Evolutionary conservation across 2,113 vertebrate species (phyloP).

Genomic region (Cavia aperea): DNA sequence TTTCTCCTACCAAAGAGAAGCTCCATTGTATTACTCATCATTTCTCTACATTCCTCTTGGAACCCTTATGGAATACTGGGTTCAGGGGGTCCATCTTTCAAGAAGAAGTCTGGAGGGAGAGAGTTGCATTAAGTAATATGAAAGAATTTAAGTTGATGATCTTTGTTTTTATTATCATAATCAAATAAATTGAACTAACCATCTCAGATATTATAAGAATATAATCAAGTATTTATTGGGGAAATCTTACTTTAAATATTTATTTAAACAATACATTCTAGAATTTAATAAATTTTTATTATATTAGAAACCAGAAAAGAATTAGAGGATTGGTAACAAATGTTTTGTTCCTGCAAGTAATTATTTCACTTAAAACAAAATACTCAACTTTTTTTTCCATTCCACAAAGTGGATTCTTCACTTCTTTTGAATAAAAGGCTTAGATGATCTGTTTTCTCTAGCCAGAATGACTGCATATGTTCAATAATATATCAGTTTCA

Average conservation of each 20-base stretch:
- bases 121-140: neutral
- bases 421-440: slow-evolving; percentile 72
- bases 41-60: slow-evolving; percentile 14
- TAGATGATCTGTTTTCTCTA: slow-evolving; percentile 69
- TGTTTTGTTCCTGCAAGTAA: slow-evolving; percentile 75
- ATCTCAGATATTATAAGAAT: slow-evolving; percentile 50
- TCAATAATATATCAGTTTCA: slow-evolving; percentile 73
- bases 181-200: slow-evolving; percentile 31
- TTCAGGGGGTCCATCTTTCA: neutral
- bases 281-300: slow-evolving; percentile 43
- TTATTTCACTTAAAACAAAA: slow-evolving; percentile 73
- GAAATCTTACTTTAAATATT: slow-evolving; percentile 47
- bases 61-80: neutral
- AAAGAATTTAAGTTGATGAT: slow-evolving; percentile 50
- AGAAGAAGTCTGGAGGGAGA: neutral
- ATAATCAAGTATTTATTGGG: slow-evolving; percentile 21
- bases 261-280: slow-evolving; percentile 43
- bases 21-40: neutral
- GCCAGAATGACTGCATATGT: slow-evolving; percentile 72
- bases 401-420: slow-evolving; percentile 56
- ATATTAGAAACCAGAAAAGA: slow-evolving; percentile 49
- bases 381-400: slow-evolving; percentile 31
- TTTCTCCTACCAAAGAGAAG: neutral
- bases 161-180: slow-evolving; percentile 36
- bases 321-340: slow-evolving; percentile 71